Base-by-base conservation (phyloP, 2,113 vertebrate species). In the Ceyx cyanopectus region DNA sequence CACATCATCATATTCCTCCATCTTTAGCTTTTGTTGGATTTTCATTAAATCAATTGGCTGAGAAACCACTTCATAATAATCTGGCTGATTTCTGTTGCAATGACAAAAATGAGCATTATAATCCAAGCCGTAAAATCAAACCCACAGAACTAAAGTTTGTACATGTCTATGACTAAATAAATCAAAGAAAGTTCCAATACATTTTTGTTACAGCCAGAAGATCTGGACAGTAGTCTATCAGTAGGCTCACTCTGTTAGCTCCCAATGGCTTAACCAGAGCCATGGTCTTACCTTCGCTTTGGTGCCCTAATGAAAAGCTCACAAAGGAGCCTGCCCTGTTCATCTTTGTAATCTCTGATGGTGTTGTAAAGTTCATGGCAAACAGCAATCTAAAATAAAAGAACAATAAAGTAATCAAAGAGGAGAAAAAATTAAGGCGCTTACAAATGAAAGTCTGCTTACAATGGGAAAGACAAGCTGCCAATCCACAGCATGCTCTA, bases 1-100 rank as follows among this genome's bases (percentile, higher is more conserved):
- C 58, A 99, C 99, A 77, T 99, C 99, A 93, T 99, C 99, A 68
- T 99, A 99, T 84, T 99, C 99, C 95, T 99, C 99, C 99, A 99
- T 99, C 97, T 99, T 99, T 69, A 99, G 96, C 95, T 99, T 99
- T 93, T 99, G 99, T 70, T 99, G 99, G 92, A 99, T 99, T 96
- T 99, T 99, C 99, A 99, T 99, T 98, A 99, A 98, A 97, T 99
- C 99, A 62, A 99, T 99, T 29, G 99, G 99, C 96, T 99, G 99
- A 78, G 99, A 98, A 95, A 99, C 99, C 79, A 99, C 99, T 53
- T 99, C 99, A 94, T 99, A 99, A 96, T 99, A 99, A 95, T 99
- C 99, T 24, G 99, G 99, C 69, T 99, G 99, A 96, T 99, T 99
- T 97, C 99, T 99, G 97, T 97, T 81, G 67, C 45, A 94, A 92